A percentile compares a stretch with the other conserved stretches of the same genome.
Evolutionary conservation across 2,888 invertebrate species (phyloP).

Genomic region (Dynastes grantii): DNA sequence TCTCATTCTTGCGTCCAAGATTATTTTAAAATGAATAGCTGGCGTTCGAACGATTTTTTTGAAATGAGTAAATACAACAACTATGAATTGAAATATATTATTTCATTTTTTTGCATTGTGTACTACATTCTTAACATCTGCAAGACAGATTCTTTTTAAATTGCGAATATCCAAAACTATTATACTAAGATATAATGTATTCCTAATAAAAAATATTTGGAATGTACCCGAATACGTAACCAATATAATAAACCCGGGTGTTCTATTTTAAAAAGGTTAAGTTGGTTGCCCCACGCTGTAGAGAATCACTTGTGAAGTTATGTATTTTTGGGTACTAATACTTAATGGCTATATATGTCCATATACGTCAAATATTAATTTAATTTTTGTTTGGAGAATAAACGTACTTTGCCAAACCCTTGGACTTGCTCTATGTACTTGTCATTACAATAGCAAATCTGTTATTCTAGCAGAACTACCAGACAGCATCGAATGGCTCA

Average conservation of each 20-base stretch:
- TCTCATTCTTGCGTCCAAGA: too few relatives aligned
- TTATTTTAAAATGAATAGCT: too few relatives aligned
- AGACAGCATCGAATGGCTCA: conserved; percentile 15
- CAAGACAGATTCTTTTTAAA: too few relatives aligned
- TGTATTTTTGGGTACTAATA: background rate
- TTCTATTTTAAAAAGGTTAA: background rate
- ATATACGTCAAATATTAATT: background rate
- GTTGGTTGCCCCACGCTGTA: background rate
- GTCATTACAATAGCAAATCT: background rate
- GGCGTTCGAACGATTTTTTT: too few relatives aligned
- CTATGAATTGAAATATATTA: too few relatives aligned
- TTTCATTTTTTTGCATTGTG: too few relatives aligned
- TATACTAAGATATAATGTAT: too few relatives aligned
- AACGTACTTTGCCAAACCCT: background rate
- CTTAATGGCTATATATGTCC: background rate
- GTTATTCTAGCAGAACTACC: conserved; percentile 8
- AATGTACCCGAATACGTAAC: background rate
- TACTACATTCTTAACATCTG: background rate
- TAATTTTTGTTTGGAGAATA: background rate
- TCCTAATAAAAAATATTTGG: background rate
- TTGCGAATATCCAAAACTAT: too few relatives aligned
- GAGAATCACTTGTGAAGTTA: background rate
- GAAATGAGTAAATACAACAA: too few relatives aligned
- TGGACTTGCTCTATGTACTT: background rate
- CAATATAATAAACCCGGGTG: background rate